Evolutionary conservation across 2,797 vertebrate species (phyloP).

Genomic region (Tapera naevia): DNA sequence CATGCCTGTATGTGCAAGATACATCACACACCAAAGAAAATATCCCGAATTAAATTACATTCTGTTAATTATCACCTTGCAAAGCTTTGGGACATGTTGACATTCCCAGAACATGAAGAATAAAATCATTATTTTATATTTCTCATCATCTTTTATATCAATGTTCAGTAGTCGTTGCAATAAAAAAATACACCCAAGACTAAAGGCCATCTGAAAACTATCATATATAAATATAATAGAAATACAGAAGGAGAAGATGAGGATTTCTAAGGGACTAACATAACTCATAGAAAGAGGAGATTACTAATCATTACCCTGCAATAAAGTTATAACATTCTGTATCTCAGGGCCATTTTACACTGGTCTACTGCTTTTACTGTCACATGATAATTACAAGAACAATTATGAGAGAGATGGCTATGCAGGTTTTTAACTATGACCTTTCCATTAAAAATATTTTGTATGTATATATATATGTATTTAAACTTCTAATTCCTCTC

Average conservation of each 20-base stretch:
- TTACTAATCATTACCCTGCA: slow-evolving; percentile 8
- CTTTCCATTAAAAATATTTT: background rate
- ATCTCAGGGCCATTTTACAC: background rate
- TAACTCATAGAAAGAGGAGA: background rate
- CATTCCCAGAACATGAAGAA: slow-evolving; percentile 4
- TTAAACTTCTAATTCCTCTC: background rate
- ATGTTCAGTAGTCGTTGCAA: background rate
- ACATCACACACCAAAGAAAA: slow-evolving; percentile 46
- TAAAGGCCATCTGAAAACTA: slow-evolving; percentile 6
- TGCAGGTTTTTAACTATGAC: background rate
- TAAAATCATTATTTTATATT: slow-evolving; percentile 13
- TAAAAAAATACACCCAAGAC: background rate
- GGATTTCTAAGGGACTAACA: background rate
- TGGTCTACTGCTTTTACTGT: background rate
- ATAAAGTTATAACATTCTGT: background rate
- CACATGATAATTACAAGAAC: background rate
- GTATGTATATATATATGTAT: background rate
- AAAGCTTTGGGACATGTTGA: slow-evolving; percentile 24
- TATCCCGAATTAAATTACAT: slow-evolving; percentile 51
- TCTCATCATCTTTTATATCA: background rate
- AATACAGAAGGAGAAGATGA: background rate
- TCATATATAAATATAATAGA: background rate
- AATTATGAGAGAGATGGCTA: background rate
- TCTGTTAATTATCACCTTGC: slow-evolving; percentile 59
- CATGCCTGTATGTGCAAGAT: slow-evolving; percentile 12